Evolutionary conservation across 2,113 vertebrate genomes (phyloP).

Genomic region (Podocnemis expansa): DNA sequence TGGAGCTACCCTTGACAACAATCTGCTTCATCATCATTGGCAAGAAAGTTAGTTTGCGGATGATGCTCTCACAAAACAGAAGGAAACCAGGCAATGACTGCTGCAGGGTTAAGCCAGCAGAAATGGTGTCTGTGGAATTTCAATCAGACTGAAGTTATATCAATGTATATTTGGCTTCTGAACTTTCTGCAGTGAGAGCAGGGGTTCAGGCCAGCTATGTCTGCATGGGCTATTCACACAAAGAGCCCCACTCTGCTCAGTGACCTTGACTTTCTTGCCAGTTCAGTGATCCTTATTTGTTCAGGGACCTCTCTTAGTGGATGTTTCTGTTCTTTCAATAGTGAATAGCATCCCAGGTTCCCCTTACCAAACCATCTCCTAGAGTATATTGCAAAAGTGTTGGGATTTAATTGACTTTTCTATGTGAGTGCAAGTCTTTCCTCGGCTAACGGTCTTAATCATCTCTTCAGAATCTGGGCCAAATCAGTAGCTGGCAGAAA

Average conservation of each 20-base stretch:
- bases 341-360: background rate
- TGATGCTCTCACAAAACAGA: background rate
- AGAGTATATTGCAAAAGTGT: background rate
- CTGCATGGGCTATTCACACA: background rate
- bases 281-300: background rate
- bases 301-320: background rate
- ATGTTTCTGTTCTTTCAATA: background rate
- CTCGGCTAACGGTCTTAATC: background rate
- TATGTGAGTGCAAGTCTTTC: background rate
- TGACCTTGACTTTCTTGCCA: background rate
- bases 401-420: background rate
- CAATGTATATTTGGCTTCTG: background rate
- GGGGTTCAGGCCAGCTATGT: background rate
- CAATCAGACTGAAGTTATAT: background rate
- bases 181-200: rapidly evolving
- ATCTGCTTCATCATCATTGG: background rate
- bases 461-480: background rate
- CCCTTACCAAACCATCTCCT: background rate
- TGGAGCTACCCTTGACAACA: background rate
- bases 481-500: background rate
- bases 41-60: background rate
- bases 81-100: background rate
- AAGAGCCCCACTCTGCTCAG: background rate
- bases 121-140: background rate
- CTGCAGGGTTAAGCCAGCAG: background rate